These are phyloP conservation scores for Spinibarbus caldwelli DNA, from an alignment of 2,797 vertebrate genomes.

Conservation along the genomic window DNA sequence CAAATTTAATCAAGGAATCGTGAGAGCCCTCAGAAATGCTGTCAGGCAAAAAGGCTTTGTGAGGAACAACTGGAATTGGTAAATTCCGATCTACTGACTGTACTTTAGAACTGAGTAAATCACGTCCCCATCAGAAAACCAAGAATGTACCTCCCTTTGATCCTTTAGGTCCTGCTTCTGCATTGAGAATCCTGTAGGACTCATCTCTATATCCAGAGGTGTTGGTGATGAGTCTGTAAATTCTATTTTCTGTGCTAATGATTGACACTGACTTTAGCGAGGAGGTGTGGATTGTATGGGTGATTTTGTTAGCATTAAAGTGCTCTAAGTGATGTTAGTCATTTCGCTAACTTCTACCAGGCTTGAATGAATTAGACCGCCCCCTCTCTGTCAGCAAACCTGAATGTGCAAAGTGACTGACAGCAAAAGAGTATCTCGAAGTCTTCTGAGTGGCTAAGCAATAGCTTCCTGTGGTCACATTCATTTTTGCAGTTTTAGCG, in stretches of 20 bases:
- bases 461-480: slow-evolving; percentile 3
- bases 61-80: not conserved
- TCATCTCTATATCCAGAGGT: not conserved
- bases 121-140: not conserved
- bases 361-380: not conserved
- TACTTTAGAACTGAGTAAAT: not conserved
- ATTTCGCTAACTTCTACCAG: not conserved
- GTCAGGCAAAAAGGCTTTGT: not conserved
- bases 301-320: not conserved
- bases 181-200: not conserved
- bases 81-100: not conserved
- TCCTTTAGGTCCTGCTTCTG: not conserved
- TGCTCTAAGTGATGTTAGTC: not conserved
- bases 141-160: no score
- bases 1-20: no score
- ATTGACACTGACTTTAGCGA: not conserved
- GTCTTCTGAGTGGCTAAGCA: not conserved
- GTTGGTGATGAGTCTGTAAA: not conserved
- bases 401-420: not conserved
- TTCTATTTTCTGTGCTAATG: not conserved
- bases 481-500: not conserved
- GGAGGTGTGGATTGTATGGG: not conserved
- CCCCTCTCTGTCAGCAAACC: not conserved
- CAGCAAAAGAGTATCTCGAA: not conserved
- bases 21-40: not conserved